phyloP scores from a whole-genome alignment of 1,140 invertebrate species.

The Drosophila murphyi region DNA sequence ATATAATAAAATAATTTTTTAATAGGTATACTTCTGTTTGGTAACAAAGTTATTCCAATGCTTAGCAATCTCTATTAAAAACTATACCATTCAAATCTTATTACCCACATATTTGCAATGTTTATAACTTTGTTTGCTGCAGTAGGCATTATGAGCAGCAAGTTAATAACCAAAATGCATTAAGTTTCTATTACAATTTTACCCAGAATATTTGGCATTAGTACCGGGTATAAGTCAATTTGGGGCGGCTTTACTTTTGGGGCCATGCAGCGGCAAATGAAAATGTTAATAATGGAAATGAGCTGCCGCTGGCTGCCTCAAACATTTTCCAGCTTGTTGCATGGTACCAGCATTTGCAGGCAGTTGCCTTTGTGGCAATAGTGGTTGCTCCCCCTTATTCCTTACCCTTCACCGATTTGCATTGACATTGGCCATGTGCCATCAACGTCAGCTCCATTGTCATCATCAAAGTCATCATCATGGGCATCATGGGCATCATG shows the following conservation, averaged over 20 bases:
- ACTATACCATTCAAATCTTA: no score
- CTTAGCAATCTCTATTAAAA: no score
- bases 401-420: background rate
- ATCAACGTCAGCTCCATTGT: constrained; percentile 6
- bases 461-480: constrained; percentile 36
- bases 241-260: constrained; percentile 42
- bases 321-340: constrained; percentile 63
- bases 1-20: no score
- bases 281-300: constrained; percentile 80
- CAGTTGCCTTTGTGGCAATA: constrained; percentile 9
- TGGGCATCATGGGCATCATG: constrained; percentile 48
- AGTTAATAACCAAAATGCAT: constrained; percentile 20
- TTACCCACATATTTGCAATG: no score
- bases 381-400: background rate
- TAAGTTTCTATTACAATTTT: constrained; percentile 26
- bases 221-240: constrained; percentile 55
- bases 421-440: constrained; percentile 39
- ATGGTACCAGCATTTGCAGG: constrained; percentile 33
- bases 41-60: no score
- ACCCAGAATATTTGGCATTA: constrained; percentile 2
- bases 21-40: no score
- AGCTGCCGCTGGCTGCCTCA: constrained; percentile 41
- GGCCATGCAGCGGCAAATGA: constrained; percentile 54
- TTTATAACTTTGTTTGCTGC: background rate
- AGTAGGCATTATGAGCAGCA: background rate